A percentile compares a stretch with the other conserved stretches of the same genome.
These are phyloP conservation scores for Psittacula derbiana DNA, from an alignment of 2,797 vertebrate species.

Conservation along the genomic window DNA sequence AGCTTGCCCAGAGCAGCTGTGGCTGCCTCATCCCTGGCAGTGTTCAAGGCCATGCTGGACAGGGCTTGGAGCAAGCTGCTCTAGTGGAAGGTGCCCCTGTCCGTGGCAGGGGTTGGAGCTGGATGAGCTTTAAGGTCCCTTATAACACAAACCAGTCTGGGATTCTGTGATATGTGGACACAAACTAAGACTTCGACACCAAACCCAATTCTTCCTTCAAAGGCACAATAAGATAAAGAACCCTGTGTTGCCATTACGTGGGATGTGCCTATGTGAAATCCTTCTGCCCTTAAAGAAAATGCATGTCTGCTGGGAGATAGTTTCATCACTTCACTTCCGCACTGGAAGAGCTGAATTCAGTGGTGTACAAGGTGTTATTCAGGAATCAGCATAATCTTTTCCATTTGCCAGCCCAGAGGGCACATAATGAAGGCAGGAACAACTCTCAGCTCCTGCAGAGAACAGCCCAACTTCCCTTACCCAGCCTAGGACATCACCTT, in stretches of 20 bases:
- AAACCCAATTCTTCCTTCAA: background rate
- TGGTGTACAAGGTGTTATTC: background rate
- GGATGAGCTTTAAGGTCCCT: background rate
- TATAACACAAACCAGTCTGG: background rate
- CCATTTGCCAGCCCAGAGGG: background rate
- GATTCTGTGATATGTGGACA: background rate
- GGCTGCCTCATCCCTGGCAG: background rate
- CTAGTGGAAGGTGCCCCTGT: background rate
- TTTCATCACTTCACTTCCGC: background rate
- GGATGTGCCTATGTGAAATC: fast-evolving
- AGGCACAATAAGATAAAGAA: background rate
- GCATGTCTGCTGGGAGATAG: background rate
- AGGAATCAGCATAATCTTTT: background rate
- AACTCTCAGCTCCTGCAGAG: background rate
- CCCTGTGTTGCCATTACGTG: background rate
- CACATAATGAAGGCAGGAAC: background rate
- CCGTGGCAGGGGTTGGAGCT: background rate
- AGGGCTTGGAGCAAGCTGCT: background rate
- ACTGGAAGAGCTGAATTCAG: background rate
- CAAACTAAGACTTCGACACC: background rate
- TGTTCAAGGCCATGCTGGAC: background rate
- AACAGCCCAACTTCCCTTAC: background rate
- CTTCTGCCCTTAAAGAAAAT: background rate
- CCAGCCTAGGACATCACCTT: background rate
- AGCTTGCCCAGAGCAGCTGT: background rate